A percentile compares a stretch with the other conserved stretches of the same genome.
Conservation (phyloP, 1,140 invertebrate genomes). For the Ips typographus region DNA sequence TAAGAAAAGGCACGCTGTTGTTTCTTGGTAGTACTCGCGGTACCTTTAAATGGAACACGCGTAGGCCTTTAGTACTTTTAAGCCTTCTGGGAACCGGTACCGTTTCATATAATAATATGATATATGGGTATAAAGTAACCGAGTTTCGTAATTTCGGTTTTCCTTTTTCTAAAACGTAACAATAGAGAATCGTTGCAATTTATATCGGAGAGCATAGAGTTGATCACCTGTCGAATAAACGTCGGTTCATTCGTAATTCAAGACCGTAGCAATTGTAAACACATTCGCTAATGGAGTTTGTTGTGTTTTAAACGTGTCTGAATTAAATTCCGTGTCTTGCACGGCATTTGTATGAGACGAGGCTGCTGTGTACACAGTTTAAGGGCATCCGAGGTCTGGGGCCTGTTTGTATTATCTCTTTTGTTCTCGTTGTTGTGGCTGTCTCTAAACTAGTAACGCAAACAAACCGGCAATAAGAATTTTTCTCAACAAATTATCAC, state of each 20-base stretch:
- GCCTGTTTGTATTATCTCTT: too few relatives aligned
- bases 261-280: slow-evolving; percentile 26
- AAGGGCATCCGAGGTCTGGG: background rate
- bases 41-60: slow-evolving; percentile 12
- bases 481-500: too few relatives aligned
- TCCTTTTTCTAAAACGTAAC: too few relatives aligned
- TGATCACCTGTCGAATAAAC: slow-evolving; percentile 5
- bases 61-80: slow-evolving; percentile 7
- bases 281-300: slow-evolving; percentile 29
- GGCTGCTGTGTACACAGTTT: slow-evolving; percentile 1
- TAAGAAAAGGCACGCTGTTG: background rate
- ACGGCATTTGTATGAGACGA: slow-evolving; percentile 4
- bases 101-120: background rate
- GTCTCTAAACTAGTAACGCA: too few relatives aligned
- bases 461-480: too few relatives aligned
- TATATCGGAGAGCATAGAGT: background rate
- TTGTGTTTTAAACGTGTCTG: slow-evolving; percentile 26
- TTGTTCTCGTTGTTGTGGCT: too few relatives aligned
- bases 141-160: too few relatives aligned
- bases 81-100: background rate
- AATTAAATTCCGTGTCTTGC: slow-evolving; percentile 15
- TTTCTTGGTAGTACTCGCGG: background rate
- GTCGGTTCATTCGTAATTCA: slow-evolving; percentile 12
- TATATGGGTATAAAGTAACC: too few relatives aligned
- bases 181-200: too few relatives aligned